Base-by-base conservation (phyloP, 2,888 invertebrate genomes). In the Caenorhabditis zanzibari region DNA sequence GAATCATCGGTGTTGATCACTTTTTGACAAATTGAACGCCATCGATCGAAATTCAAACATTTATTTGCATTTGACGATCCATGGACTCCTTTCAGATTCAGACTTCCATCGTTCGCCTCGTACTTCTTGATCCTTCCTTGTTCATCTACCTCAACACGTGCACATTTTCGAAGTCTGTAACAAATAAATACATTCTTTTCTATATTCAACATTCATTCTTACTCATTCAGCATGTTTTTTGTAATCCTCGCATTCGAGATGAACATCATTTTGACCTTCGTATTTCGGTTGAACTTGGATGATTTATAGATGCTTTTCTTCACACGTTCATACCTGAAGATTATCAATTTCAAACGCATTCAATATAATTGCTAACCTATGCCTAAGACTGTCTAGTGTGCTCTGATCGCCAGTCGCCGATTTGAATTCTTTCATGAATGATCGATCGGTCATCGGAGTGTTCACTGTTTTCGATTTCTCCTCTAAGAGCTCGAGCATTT, bases 121-220 rank as follows among this genome's bases (percentile, higher is more conserved):
- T 59, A 59, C 22, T 59, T 59, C 3, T 1, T 38, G 10, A 59
- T 59, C 35, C 59, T n/a, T 6, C 35, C n/a, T 19, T 59, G 1
- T 9, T 35, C 38, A 38, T 59, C 59, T 10, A 59, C 9, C 9
- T 59, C 59, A 6, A 59, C 59, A 10, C 9, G 1, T 6, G 35
- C 59, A 1, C 19, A 10, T 59, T 59, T 35, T 59, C 59, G 59
- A 19, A 59, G 19, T 38, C 59, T 59, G 19, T 19, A 59, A 32
- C 10, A 14, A 6, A 54, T 22, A 26, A 2, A 10, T 54, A 5
- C 26, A 12, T 0, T 1, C n/a, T 26, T 10, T 26, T 10, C 22
- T 22, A 14, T 12, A 54, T 26, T 14, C 54, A 5, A 26, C 0
- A 14, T 16, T 26, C 26, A 54, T 12, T 26, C 26, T n/a, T n/a